These are phyloP conservation scores for Thamnophis sirtalis DNA, from an alignment of 2,113 vertebrate species.

Conservation along the genomic window DNA sequence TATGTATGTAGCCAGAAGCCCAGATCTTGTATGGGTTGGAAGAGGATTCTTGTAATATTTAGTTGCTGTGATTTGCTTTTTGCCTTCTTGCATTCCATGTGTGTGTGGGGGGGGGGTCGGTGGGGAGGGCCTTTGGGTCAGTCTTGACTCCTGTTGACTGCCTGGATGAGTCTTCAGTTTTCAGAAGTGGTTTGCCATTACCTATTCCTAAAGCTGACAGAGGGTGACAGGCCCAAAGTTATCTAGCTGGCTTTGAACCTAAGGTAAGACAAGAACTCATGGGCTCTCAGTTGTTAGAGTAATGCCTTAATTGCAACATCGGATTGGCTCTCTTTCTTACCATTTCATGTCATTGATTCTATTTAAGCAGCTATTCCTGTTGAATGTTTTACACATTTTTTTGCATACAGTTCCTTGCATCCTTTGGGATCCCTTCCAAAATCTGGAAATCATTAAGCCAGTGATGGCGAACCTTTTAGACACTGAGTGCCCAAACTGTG, in stretches of 20 bases:
- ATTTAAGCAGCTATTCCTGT: neutral
- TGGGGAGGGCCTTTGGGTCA: neutral
- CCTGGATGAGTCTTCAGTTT: neutral
- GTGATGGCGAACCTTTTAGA: too few relatives aligned
- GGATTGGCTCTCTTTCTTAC: neutral
- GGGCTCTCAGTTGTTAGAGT: neutral
- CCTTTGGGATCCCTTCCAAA: neutral
- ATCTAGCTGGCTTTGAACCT: neutral
- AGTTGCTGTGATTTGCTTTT: neutral
- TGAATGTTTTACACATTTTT: neutral
- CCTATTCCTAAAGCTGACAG: neutral
- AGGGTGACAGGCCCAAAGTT: neutral
- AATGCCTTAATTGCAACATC: neutral
- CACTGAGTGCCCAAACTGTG: too few relatives aligned
- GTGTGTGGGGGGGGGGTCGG: neutral
- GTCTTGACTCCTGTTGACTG: neutral
- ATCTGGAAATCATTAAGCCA: neutral
- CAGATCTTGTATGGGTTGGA: neutral
- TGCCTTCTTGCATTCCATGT: neutral
- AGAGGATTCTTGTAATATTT: neutral
- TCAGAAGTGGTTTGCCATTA: neutral
- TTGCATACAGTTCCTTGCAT: neutral
- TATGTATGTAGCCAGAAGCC: neutral
- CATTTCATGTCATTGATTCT: neutral
- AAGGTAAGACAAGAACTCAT: neutral